phyloP scores from a whole-genome alignment of 2,888 invertebrate species.

The Torymus aiolomorphi region DNA sequence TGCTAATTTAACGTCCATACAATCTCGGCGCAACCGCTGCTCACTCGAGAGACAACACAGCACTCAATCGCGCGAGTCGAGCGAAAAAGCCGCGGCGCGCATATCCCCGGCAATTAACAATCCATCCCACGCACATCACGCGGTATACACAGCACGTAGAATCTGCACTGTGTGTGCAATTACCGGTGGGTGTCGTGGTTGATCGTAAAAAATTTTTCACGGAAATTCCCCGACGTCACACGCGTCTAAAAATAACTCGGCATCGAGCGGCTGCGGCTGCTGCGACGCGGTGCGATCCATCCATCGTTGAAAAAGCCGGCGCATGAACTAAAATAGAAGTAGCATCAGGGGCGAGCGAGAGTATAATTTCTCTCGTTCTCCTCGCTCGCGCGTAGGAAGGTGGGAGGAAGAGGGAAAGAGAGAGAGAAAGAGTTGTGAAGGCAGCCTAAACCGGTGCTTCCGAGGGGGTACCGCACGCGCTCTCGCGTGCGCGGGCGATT shows the following conservation, averaged over 20 bases:
- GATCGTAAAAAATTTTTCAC: neutral
- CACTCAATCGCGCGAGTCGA: no score
- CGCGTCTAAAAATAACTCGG: constrained; percentile 35
- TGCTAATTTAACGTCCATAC: no score
- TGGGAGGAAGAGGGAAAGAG: neutral
- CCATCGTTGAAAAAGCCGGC: constrained; percentile 29
- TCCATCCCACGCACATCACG: no score
- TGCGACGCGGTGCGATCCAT: neutral
- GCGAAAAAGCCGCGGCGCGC: no score
- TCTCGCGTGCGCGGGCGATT: no score
- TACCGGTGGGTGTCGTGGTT: neutral
- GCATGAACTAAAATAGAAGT: constrained; percentile 29
- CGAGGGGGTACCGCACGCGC: constrained; percentile 46
- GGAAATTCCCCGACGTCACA: neutral
- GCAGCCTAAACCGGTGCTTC: constrained; percentile 60
- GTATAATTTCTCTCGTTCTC: constrained; percentile 24
- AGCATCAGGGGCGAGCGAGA: neutral
- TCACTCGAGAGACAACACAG: no score
- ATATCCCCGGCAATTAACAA: no score
- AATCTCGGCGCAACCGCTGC: no score
- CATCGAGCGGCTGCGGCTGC: neutral
- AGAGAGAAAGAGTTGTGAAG: constrained; percentile 22
- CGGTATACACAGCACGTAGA: no score
- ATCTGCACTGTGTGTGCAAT: neutral
- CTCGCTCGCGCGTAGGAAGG: no score